These are phyloP conservation scores for Rhimphoctona megacephalus DNA, from an alignment of 2,888 invertebrate genomes.

Conservation along the genomic window DNA sequence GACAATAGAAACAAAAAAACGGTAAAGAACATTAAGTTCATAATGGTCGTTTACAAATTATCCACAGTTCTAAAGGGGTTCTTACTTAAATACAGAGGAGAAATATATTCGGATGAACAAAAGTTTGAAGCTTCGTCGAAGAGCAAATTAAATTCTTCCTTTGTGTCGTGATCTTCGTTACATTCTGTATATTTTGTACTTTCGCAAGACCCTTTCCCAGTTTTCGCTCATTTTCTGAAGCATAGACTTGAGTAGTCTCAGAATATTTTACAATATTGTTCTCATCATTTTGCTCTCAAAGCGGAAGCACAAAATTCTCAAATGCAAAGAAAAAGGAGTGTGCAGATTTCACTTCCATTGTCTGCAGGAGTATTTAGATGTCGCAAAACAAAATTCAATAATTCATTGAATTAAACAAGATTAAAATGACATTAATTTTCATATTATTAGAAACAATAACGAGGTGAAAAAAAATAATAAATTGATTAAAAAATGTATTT, in stretches of 20 bases:
- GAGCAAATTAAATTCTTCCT: slow-evolving; percentile 49
- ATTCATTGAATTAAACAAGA: neutral
- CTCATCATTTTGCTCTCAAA: neutral
- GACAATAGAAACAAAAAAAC: neutral
- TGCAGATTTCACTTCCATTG: neutral
- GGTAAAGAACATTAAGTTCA: neutral
- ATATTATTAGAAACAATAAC: neutral
- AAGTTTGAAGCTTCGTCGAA: slow-evolving; percentile 32
- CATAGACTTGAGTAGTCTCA: neutral
- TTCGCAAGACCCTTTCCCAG: neutral
- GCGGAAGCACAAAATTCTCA: neutral
- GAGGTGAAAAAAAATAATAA: neutral
- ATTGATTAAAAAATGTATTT: neutral
- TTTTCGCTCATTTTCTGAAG: slow-evolving; percentile 4
- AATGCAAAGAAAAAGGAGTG: neutral
- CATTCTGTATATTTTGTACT: slow-evolving; percentile 22
- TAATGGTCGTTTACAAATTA: slow-evolving; percentile 2
- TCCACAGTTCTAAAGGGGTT: neutral
- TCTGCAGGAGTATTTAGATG: neutral
- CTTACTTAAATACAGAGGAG: slow-evolving; percentile 6
- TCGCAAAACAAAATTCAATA: neutral
- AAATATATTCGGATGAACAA: slow-evolving; percentile 18
- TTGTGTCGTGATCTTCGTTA: slow-evolving; percentile 34
- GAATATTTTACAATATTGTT: slow-evolving; percentile 13
- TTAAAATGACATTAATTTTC: neutral